Evolutionary conservation across 1,140 invertebrate genomes (phyloP), one percentile per base, ranked within the genome.

Genomic region (Nylanderia fulva): DNA sequence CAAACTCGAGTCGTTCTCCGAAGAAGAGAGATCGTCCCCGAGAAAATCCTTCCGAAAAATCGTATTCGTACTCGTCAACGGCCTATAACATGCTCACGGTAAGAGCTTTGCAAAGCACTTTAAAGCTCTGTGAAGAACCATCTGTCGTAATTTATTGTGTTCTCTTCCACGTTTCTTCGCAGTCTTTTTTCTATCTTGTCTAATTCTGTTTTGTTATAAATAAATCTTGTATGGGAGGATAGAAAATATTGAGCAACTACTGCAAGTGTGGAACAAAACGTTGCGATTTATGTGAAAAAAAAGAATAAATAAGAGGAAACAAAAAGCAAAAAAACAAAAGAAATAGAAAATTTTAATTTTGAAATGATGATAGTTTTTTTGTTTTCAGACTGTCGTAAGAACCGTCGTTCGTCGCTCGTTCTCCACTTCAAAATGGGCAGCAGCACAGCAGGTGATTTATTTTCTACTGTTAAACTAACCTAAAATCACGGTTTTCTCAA

Each of bases 381-480:
- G 27, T 85, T 94, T 93, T 39, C 82, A 95, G 94, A 93, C 91
- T 11, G 91, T 91, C 1, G 87, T 90, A 33, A 93, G 90, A 61
- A 88, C 85, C 68, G 84, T 93, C 54, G 90, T 92, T 27, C 94
- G 95, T 76, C 95, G 96, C 15, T 92, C 95, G 13, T 96, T 97
- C 86, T 96, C 96, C 60, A 96, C 96, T 5, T 95, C 95, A 52
- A 95, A 94, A 92, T 94, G 94, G 87, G 89, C 94, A 45, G 94
- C 95, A 6, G 96, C 96, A 60, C 97, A 97, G 90, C 93, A 94
- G 92, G 94, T 95, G 75, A 88, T 72, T 84, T 27, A 77, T 1
- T n/a, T n/a, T 52, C 72, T 15, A 1, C 58, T 29, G 0, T 63
- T 48, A 24, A 58, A 11, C 27, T 75, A 48, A 60, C 61, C 48